Conservation (phyloP, 2,113 vertebrate genomes). For the Origma solitaria region DNA sequence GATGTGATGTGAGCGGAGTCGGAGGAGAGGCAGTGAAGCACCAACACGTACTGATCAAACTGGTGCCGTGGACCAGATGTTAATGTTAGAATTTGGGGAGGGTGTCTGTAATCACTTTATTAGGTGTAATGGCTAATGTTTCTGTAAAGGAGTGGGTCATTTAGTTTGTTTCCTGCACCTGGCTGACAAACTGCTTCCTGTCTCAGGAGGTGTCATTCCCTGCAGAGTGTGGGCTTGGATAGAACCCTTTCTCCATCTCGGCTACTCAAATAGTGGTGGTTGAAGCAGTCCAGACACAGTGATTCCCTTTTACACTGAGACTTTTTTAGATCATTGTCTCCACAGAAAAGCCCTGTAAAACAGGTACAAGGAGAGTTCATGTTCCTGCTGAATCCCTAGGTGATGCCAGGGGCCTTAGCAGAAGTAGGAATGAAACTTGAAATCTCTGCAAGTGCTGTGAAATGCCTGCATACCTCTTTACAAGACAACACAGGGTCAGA, state of each 20-base stretch:
- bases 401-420: not conserved
- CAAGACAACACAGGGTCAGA: not conserved
- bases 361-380: not conserved
- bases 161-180: not conserved
- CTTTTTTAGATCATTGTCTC: not conserved
- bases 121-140: fast-evolving
- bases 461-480: not conserved
- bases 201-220: not conserved
- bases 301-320: not conserved
- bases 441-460: not conserved
- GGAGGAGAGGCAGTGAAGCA: not conserved
- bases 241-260: not conserved
- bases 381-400: not conserved
- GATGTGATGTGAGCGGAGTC: not conserved
- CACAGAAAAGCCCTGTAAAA: not conserved
- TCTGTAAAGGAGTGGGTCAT: not conserved
- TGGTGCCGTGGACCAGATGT: not conserved
- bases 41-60: not conserved
- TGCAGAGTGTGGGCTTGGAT: not conserved
- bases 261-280: not conserved
- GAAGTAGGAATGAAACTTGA: not conserved
- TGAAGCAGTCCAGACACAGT: not conserved
- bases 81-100: too few species aligned
- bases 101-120: not conserved
- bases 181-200: not conserved